A percentile compares a stretch with the other conserved stretches of the same genome.
Conservation (phyloP, 2,113 vertebrate genomes). For the Toxostoma redivivum region DNA sequence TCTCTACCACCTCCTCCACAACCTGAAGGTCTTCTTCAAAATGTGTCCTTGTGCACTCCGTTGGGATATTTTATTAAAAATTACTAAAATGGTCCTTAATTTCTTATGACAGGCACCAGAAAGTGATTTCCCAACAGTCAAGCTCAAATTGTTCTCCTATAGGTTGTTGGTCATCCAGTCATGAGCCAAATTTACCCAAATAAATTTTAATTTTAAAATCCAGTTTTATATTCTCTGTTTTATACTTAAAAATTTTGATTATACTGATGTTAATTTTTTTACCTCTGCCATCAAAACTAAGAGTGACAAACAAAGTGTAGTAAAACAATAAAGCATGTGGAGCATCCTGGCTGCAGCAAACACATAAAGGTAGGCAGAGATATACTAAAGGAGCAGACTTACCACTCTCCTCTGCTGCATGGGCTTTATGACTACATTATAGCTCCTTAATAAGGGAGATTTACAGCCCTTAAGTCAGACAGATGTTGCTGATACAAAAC, state of each 20-base stretch:
- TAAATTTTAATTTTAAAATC: not conserved
- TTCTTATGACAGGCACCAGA: not conserved
- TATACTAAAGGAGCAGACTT: not conserved
- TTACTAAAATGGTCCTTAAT: not conserved
- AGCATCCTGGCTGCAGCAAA: not conserved
- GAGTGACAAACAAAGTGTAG: not conserved
- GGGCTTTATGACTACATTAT: not conserved
- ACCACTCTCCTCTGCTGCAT: not conserved
- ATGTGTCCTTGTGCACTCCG: fast-evolving
- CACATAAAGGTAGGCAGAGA: not conserved
- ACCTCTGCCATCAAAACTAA: not conserved
- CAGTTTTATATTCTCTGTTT: not conserved
- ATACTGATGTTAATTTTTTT: not conserved
- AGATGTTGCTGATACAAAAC: slow-evolving; percentile 23
- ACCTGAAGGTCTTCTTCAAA: not conserved
- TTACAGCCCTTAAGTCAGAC: not conserved
- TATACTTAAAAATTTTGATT: not conserved
- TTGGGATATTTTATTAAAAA: not conserved
- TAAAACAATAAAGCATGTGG: not conserved
- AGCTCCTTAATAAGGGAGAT: not conserved
- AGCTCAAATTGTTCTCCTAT: not conserved
- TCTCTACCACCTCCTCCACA: not conserved
- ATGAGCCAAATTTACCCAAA: not conserved
- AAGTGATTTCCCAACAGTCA: not conserved
- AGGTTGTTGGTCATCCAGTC: not conserved